These are phyloP conservation scores for Eupithecia subfuscata DNA, from an alignment of 2,888 invertebrate genomes.

Conservation along the genomic window DNA sequence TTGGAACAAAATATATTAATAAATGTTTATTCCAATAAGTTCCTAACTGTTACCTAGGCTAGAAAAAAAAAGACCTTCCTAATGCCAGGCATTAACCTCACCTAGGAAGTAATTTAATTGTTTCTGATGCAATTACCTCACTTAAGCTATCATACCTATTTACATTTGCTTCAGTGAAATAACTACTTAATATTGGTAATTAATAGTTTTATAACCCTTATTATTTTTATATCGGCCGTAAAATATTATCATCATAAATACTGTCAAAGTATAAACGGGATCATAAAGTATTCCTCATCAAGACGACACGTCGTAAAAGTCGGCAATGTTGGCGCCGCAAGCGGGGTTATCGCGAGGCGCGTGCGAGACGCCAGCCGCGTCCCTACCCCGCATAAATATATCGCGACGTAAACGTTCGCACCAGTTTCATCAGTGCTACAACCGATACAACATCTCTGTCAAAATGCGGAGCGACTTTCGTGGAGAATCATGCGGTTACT, in stretches of 20 bases:
- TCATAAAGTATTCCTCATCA: constrained; percentile 34
- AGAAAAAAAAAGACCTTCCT: no score
- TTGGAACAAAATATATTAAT: no score
- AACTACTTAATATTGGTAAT: neutral
- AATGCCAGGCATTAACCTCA: no score
- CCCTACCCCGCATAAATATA: constrained; percentile 70
- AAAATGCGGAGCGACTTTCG: constrained; percentile 70
- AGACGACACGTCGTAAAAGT: constrained; percentile 39
- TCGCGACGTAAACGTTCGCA: constrained; percentile 51
- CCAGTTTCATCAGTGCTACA: constrained; percentile 65
- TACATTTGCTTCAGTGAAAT: neutral
- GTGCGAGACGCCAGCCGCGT: constrained; percentile 71
- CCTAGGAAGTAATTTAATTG: no score
- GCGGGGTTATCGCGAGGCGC: constrained; percentile 77
- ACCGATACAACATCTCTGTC: constrained; percentile 47
- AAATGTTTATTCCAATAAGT: no score
- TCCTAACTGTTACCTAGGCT: no score
- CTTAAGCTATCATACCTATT: neutral
- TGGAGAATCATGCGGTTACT: constrained; percentile 77
- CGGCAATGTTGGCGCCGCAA: constrained; percentile 66
- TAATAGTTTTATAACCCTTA: constrained; percentile 1
- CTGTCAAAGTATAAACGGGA: constrained; percentile 22
- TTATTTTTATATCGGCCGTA: constrained; percentile 23
- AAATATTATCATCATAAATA: constrained; percentile 21
- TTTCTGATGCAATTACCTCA: neutral